Evolutionary conservation across 2,113 vertebrate species (phyloP).

Genomic region (Illadopsis cleaveri): DNA sequence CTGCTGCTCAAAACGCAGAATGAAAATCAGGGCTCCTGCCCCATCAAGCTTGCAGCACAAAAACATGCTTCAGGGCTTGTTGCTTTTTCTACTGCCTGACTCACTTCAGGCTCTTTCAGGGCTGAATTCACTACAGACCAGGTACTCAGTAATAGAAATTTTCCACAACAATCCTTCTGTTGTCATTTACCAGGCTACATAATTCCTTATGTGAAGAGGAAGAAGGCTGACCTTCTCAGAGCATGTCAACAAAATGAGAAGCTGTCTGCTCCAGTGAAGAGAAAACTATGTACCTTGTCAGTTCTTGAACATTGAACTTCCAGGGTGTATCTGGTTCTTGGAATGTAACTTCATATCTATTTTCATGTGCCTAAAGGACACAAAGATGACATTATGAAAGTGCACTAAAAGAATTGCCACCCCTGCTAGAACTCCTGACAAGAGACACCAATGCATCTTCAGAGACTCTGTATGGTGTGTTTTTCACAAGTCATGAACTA

Average conservation of each 20-base stretch:
- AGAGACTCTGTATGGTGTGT: background rate
- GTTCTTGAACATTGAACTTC: constrained; percentile 81
- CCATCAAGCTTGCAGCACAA: background rate
- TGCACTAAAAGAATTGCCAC: background rate
- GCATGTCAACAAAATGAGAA: background rate
- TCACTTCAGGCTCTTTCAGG: background rate
- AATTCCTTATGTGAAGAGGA: background rate
- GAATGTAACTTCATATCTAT: constrained; percentile 80
- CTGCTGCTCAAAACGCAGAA: background rate
- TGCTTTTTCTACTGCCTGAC: background rate
- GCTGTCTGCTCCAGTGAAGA: background rate
- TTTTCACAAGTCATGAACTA: background rate
- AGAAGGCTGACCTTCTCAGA: background rate
- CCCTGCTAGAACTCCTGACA: background rate
- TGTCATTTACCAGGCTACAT: background rate
- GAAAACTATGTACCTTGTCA: constrained; percentile 74
- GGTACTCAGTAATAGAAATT: background rate
- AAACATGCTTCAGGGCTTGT: rapidly evolving
- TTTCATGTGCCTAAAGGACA: constrained; percentile 77
- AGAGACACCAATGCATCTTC: rapidly evolving
- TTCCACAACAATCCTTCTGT: background rate
- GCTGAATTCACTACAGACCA: background rate
- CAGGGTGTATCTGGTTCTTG: constrained; percentile 81
- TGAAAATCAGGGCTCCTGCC: background rate
- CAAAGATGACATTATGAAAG: background rate